Evolutionary conservation across 2,888 invertebrate species (phyloP).

Genomic region (Melitaea athalia): DNA sequence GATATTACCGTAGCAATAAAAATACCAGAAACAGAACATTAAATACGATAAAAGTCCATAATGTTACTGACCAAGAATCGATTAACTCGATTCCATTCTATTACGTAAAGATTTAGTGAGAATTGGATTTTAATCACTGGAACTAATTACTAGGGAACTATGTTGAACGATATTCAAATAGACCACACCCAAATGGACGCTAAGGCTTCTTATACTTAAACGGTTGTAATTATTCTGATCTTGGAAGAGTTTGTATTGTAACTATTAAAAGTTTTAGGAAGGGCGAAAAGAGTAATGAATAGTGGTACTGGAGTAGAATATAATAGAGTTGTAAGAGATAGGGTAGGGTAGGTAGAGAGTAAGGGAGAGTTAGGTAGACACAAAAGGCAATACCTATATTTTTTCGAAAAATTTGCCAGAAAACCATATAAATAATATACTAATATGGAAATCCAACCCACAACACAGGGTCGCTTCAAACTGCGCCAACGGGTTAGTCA

Average conservation of each 20-base stretch:
- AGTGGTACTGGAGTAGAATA: too few relatives aligned
- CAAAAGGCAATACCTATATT: too few relatives aligned
- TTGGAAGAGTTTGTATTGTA: not conserved
- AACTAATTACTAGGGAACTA: constrained; percentile 37
- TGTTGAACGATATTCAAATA: constrained; percentile 36
- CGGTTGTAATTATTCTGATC: not conserved
- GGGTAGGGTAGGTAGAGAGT: too few relatives aligned
- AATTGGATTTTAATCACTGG: constrained; percentile 40
- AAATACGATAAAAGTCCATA: constrained; percentile 9
- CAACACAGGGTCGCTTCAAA: too few relatives aligned
- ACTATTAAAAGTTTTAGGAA: too few relatives aligned
- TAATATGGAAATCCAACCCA: too few relatives aligned
- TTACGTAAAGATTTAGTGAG: constrained; percentile 35
- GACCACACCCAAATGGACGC: constrained; percentile 24
- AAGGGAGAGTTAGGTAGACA: too few relatives aligned
- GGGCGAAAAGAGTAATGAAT: too few relatives aligned
- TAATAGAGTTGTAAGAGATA: too few relatives aligned
- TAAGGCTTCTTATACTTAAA: constrained; percentile 8
- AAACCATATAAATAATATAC: too few relatives aligned
- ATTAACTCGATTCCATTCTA: constrained; percentile 32
- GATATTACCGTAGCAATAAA: not conserved
- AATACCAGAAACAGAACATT: not conserved
- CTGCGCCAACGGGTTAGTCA: too few relatives aligned
- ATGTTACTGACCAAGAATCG: constrained; percentile 12
- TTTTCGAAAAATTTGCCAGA: too few relatives aligned